These are phyloP conservation scores for Orchesella flavescens DNA, from an alignment of 2,888 invertebrate species.

Conservation along the genomic window DNA sequence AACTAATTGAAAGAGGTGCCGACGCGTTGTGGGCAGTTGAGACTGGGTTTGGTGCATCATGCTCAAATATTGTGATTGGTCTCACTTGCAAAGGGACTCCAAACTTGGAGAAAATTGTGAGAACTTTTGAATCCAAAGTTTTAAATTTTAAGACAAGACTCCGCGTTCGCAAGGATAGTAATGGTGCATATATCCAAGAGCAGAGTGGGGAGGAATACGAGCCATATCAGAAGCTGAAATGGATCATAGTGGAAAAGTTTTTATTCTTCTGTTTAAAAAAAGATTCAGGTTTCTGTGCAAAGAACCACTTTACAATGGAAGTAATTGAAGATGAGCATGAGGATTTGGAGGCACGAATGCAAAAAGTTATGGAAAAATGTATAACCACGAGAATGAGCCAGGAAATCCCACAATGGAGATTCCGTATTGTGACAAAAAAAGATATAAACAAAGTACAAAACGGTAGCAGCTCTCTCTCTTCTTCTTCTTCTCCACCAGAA, in stretches of 20 bases:
- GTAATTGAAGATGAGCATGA: constrained; percentile 31
- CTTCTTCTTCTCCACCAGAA: too few species aligned
- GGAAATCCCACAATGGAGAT: constrained; percentile 66
- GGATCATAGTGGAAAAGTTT: constrained; percentile 66
- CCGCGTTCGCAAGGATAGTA: constrained; percentile 22
- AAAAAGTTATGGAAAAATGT: constrained; percentile 63
- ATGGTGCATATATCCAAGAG: constrained; percentile 52
- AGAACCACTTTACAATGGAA: constrained; percentile 67
- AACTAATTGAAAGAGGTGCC: constrained; percentile 60
- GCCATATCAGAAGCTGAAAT: constrained; percentile 66
- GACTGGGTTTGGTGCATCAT: constrained; percentile 55
- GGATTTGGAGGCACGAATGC: constrained; percentile 62
- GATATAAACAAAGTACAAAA: background rate
- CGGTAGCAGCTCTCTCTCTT: too few species aligned
- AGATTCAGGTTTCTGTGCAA: constrained; percentile 60
- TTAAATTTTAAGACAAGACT: constrained; percentile 57
- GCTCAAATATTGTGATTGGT: constrained; percentile 68
- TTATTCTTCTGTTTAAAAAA: constrained; percentile 66
- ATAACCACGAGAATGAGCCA: constrained; percentile 63
- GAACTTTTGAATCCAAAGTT: constrained; percentile 67
- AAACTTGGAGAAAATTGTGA: constrained; percentile 59
- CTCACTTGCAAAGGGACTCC: constrained; percentile 62
- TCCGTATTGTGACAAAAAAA: constrained; percentile 55
- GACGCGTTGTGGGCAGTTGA: constrained; percentile 69
- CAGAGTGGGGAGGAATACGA: constrained; percentile 57